Base-by-base conservation (phyloP, 2,888 invertebrate species). In the Sinodicranocentrus sp. region DNA sequence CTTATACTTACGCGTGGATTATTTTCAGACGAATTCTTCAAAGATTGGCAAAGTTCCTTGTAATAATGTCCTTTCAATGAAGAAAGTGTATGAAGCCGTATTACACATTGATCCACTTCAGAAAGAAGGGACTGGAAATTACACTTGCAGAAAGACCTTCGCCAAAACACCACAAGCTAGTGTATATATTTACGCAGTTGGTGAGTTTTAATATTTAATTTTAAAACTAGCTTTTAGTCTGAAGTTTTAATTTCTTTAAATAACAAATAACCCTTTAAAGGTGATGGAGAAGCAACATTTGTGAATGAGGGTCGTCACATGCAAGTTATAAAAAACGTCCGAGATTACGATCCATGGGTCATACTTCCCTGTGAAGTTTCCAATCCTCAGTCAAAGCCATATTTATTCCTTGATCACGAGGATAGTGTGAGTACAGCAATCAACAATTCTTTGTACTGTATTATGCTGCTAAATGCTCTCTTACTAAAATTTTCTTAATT, bases 41-140 rank as follows among this genome's bases (percentile, higher is more conserved):
- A 86, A 86, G 71, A 85, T 86, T 48, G 84, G 84, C 19, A 86
- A 86, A 84, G 86, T 86, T 21, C 84, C 84, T 1, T 86, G 86
- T 39, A 80, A 73, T 23, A 82, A 72, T 65, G 75, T 82, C n/a
- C 59, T 77, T 3, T 78, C 83, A 8, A 85, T 73, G 59, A 85
- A 85, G 39, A 86, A 86, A 39, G 84, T 86, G 3, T 86, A 86
- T 25, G 86, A 86, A 54, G 85, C 86, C 8, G 82, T 86, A 0
- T 61, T 86, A 5, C 73, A 83, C 33, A 85, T 86, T 23, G 83
- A 86, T n/a, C 80, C 77, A 26, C 44, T 85, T 2, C 73, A 84
- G n/a, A 86, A 86, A 19, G 86, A 86, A 33, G 77, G 65, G 1
- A 86, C 84, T 17, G 86, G 86, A 70, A 86, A 86, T 70, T 86